Evolutionary conservation across 2,888 invertebrate genomes (phyloP), one percentile per base, ranked within the genome.

Genomic region (Smittia aterrima): DNA sequence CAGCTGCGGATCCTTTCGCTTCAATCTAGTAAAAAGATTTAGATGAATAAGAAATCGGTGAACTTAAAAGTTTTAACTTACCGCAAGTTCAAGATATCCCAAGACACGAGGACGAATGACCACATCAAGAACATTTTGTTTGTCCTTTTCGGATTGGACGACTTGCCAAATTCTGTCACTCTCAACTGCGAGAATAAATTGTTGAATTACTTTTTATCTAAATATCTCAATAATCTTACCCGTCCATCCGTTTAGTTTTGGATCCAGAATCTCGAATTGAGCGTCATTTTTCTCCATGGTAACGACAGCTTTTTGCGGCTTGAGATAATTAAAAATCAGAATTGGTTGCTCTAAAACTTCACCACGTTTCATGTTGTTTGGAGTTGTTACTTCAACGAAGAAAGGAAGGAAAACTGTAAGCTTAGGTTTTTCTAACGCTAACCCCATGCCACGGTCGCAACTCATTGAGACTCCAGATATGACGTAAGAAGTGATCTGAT

Each of bases 291-390:
- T 32, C 32, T 32, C 9, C 4, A 32, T 32, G 9, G 32, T 32
- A 0, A 98, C 89, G 78, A 93, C 92, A 0, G 92, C 92, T 13
- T 86, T 86, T 0, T 92, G 85, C 76, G 92, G 90, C 75, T 89
- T 88, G 83, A 94, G 86, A 78, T 96, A 93, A 82, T 96, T 98
- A 82, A 92, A 94, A 7, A 98, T 88, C 1, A 93, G 90, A 11
- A 93, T 89, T 66, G 96, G 92, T 71, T 96, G 87, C 0, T 95
- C 91, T 74, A 98, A 86, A 6, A 92, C 90, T 85, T 99, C 98
- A 25, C 96, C 96, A 76, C 90, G 87, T 78, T 94, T 91, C 11
- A 98, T 88, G 0, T 92, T 90, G 78, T 93, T 92, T 0, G 98
- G 98, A 66, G 98, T 83, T 80, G 96, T 93, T 7, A 95, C 86